A percentile compares a stretch with the other conserved stretches of the same genome.
Evolutionary conservation across 1,140 invertebrate genomes (phyloP).

Genomic region (Orius laevigatus): DNA sequence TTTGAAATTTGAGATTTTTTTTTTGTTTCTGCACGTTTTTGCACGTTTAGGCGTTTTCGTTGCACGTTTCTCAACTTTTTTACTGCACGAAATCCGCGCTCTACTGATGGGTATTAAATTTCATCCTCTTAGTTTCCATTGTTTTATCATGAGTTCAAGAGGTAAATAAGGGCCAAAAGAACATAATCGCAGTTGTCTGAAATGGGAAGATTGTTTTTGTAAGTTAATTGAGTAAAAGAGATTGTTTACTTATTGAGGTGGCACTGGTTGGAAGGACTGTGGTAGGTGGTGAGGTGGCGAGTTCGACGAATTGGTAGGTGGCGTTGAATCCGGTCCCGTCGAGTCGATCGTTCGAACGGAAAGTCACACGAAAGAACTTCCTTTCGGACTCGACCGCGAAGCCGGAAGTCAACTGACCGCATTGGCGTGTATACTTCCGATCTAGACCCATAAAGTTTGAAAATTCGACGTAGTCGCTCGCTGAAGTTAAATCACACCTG

Average conservation of each 20-base stretch:
- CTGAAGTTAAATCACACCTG: conserved; percentile 71
- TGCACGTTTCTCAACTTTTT: no score
- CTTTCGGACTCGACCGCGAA: conserved; percentile 53
- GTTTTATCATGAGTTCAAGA: no score
- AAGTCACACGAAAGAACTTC: conserved; percentile 86
- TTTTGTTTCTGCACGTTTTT: no score
- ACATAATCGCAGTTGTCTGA: no score
- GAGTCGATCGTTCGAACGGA: conserved; percentile 80
- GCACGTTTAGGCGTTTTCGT: no score
- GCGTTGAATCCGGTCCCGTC: conserved; percentile 89
- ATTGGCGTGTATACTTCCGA: conserved; percentile 69
- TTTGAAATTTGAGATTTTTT: no score
- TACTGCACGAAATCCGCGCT: no score
- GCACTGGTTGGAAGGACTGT: conserved; percentile 22
- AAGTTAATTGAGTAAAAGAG: no score
- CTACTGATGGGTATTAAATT: no score
- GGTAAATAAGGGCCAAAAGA: no score
- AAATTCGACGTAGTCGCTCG: conserved; percentile 88
- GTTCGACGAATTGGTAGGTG: conserved; percentile 57
- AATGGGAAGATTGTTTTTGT: no score
- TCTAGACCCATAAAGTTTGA: conserved; percentile 80
- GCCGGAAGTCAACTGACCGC: conserved; percentile 44
- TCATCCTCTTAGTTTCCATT: no score
- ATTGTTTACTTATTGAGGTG: conserved; percentile 5
- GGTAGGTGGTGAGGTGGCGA: conserved; percentile 24